Evolutionary conservation across 2,888 invertebrate genomes (phyloP), one percentile per base, ranked within the genome.

Genomic region (Lepidonotus clava): DNA sequence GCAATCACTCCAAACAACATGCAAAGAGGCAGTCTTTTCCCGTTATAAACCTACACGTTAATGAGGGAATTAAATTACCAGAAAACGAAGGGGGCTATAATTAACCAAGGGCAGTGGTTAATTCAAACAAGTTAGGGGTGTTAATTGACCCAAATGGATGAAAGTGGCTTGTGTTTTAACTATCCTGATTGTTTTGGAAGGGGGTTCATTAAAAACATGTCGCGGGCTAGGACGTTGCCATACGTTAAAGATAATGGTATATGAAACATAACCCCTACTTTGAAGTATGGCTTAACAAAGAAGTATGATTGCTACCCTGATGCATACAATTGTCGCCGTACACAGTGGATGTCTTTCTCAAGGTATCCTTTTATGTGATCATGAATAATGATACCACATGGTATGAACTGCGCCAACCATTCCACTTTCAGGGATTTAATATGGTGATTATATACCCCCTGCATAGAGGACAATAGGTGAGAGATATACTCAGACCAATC

Each of bases 301-400:
- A 71, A 14, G 71, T 71, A 80, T 80, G 80, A 80, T 80, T 80
- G 80, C 46, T 80, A 80, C 80, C 80, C 46, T 34, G 46, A 80
- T 80, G 71, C 71, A 34, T 71, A 38, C 80, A 80, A 41, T 80
- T 80, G 46, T 80, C 80, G 46, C 80, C 34, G n/a, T 32, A 14
- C 11, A 61, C 24, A 61, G 28, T 28, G 28, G 61, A 24, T 24
- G 61, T 32, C 61, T 61, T n/a, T 24, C 28, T 28, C 4, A 11
- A 24, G 61, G n/a, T 32, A 28, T 32, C 24, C 61, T 61, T 61
- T 61, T 24, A 61, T 11, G 61, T 61, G 61, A 61, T 61, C 21
- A 32, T 61, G 61, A 61, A 28, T 61, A 61, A 61, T 61, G 61
- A 61, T 14, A 32, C 28, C 11, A 5, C 1, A 24, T 28, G 28